These are phyloP conservation scores for Papilio machaon DNA, from an alignment of 1,140 invertebrate species.

Conservation along the genomic window DNA sequence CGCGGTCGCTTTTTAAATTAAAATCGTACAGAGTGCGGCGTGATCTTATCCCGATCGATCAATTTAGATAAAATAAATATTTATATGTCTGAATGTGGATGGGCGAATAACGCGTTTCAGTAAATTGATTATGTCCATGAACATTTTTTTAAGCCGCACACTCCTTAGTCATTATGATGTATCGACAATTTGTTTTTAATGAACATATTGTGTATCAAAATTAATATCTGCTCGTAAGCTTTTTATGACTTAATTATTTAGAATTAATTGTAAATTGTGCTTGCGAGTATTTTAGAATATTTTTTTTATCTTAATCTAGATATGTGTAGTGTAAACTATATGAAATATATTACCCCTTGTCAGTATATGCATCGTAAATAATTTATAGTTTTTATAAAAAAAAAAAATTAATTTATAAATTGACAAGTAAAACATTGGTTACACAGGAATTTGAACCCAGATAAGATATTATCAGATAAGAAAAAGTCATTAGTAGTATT, in stretches of 20 bases:
- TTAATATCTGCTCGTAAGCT: neutral
- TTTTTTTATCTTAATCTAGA: neutral
- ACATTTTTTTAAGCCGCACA: constrained; percentile 51
- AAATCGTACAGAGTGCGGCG: constrained; percentile 68
- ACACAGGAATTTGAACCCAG: neutral
- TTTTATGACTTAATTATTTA: neutral
- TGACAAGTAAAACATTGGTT: neutral
- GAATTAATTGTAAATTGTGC: neutral
- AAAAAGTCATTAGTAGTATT: neutral
- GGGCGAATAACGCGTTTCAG: constrained; percentile 75
- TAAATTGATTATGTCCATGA: constrained; percentile 78
- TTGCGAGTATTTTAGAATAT: neutral
- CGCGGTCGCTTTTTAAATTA: constrained; percentile 76
- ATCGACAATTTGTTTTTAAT: constrained; percentile 16
- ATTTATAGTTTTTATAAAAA: too few species aligned
- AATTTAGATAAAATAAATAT: constrained; percentile 82
- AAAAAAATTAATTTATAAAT: neutral
- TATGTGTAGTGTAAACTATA: neutral
- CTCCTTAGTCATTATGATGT: constrained; percentile 46
- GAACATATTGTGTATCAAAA: constrained; percentile 16
- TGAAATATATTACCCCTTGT: too few species aligned
- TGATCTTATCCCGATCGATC: constrained; percentile 79
- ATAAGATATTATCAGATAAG: neutral
- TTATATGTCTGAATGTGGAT: constrained; percentile 78
- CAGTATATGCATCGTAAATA: too few species aligned